Evolutionary conservation across 2,888 invertebrate species (phyloP).

Genomic region (Fragum whitleyi): DNA sequence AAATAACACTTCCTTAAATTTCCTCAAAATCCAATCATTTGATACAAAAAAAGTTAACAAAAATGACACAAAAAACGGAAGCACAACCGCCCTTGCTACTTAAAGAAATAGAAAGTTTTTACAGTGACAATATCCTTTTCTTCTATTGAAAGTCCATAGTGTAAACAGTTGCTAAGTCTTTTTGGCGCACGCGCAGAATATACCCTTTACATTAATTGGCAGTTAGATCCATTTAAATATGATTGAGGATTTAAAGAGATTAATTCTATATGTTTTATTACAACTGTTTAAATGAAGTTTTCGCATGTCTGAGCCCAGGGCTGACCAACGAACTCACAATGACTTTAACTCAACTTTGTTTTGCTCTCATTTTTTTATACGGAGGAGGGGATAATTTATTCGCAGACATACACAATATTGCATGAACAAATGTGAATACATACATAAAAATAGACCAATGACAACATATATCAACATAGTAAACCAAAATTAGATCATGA

Average conservation of each 20-base stretch:
- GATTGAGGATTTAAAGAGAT: background rate
- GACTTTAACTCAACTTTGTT: background rate
- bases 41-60: background rate
- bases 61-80: background rate
- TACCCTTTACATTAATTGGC: slow-evolving; percentile 9
- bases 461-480: too few relatives aligned
- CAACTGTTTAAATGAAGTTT: background rate
- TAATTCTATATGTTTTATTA: background rate
- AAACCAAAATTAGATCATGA: too few relatives aligned
- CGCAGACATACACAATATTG: too few relatives aligned
- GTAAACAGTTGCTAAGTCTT: slow-evolving; percentile 67
- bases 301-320: background rate
- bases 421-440: too few relatives aligned
- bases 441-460: too few relatives aligned
- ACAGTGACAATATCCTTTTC: slow-evolving; percentile 44
- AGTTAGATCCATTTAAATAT: slow-evolving; percentile 2
- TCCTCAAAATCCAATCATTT: background rate
- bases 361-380: too few relatives aligned
- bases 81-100: background rate
- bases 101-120: slow-evolving; percentile 24
- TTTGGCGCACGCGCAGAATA: slow-evolving; percentile 54
- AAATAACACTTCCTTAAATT: background rate
- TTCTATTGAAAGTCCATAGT: slow-evolving; percentile 32
- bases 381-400: too few relatives aligned
- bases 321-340: background rate